Evolutionary conservation across 2,888 invertebrate species (phyloP), one percentile per base, ranked within the genome.

Genomic region (Cataglyphis albicans): DNA sequence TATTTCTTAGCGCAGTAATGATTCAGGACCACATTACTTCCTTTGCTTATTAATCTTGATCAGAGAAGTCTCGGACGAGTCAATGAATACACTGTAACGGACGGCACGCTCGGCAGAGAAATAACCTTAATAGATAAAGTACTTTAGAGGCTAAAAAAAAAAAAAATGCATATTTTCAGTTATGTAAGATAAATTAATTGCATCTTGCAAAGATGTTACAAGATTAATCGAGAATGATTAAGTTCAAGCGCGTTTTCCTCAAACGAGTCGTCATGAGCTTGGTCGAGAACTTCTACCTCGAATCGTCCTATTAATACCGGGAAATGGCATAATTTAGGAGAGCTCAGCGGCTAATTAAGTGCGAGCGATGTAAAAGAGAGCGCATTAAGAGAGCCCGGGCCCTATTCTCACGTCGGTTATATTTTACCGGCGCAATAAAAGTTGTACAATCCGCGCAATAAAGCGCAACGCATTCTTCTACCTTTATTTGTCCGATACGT

Each of bases 401-500:
- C 38, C 41, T 32, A 59, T 70, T 78, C 55, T 68, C 78, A 25
- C 29, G 52, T 41, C 15, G 21, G 32, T 57, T 70, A 57, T 70
- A 78, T 44, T 44, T 78, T 78, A 70, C 21, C 32, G 44, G 41
- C 29, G 70, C 18, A 38, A 44, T 76, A 68, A 76, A 76, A 76
- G 76, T 76, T 68, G n/a, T 29, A 41, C 68, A 10, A 15, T 38
- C 15, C n/a, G 55, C 76, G n/a, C 41, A 18, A 55, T 38, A 35
- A 18, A n/a, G 25, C 21, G 32, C n/a, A 70, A 38, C 41, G 18
- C 70, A 70, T 59, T 70, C 48, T 41, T n/a, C 44, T 44, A 6
- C 32, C 57, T 44, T 41, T 78, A 78, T 72, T 78, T 78, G 78
- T 78, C 41, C 57, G 78, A 41, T 67, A 57, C 70, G 41, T 72